phyloP scores from a whole-genome alignment of 2,113 vertebrate species.

The Leucosticte australis region DNA sequence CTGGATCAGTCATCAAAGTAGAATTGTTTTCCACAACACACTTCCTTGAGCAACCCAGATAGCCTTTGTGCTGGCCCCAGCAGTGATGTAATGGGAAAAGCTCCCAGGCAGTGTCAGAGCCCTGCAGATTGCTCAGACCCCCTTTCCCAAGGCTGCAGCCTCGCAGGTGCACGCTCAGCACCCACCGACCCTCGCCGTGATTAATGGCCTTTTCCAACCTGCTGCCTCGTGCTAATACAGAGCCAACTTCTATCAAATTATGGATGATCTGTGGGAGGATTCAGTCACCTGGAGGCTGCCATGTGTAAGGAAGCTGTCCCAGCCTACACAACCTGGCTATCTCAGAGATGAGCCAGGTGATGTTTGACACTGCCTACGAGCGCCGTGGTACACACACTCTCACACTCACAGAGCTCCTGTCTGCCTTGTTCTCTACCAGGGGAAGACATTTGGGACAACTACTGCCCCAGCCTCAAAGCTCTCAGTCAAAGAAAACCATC shows the following conservation, averaged over 20 bases:
- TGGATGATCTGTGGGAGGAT: not conserved
- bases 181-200: slow-evolving; percentile 62
- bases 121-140: slow-evolving; percentile 69
- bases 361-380: not conserved
- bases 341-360: not conserved
- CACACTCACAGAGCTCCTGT: not conserved
- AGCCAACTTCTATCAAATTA: not conserved
- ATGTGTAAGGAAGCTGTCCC: not conserved
- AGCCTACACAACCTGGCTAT: not conserved
- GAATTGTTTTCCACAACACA: slow-evolving; percentile 64
- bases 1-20: slow-evolving; percentile 67
- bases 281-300: slow-evolving; percentile 23
- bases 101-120: slow-evolving; percentile 65
- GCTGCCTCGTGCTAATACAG: not conserved
- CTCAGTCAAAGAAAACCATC: not conserved
- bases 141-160: slow-evolving; percentile 75
- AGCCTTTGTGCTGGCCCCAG: slow-evolving; percentile 61
- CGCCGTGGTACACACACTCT: not conserved
- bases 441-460: not conserved
- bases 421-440: not conserved
- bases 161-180: slow-evolving; percentile 79
- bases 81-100: slow-evolving; percentile 77
- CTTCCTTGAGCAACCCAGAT: slow-evolving; percentile 60
- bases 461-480: not conserved
- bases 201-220: slow-evolving; percentile 69